Conservation (phyloP, 2,888 invertebrate genomes). For the Neoaliturus tenellus region DNA sequence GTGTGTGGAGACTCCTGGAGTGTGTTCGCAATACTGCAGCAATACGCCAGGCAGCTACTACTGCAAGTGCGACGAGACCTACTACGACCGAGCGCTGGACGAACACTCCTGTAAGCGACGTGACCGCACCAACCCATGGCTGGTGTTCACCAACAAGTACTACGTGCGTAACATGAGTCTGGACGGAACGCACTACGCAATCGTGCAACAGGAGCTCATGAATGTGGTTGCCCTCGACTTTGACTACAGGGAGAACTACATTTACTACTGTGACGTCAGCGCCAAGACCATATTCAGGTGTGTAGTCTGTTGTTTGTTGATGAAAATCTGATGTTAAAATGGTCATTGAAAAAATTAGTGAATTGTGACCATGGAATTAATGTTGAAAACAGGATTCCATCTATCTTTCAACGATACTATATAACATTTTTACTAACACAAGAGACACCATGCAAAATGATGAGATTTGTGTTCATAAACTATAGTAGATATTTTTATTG, state of each 20-base stretch:
- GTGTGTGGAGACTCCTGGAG: slow-evolving; percentile 90
- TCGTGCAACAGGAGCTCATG: slow-evolving; percentile 95
- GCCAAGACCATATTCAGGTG: slow-evolving; percentile 94
- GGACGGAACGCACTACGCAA: slow-evolving; percentile 89
- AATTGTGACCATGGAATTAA: too few relatives aligned
- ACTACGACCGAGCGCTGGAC: slow-evolving; percentile 84
- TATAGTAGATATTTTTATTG: too few relatives aligned
- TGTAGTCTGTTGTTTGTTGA: slow-evolving; percentile 65
- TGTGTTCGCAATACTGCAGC: slow-evolving; percentile 96
- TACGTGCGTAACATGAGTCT: slow-evolving; percentile 97
- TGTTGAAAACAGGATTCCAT: too few relatives aligned
- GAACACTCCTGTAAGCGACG: slow-evolving; percentile 94
- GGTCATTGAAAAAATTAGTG: too few relatives aligned
- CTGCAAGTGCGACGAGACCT: slow-evolving; percentile 96
- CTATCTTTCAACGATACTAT: too few relatives aligned
- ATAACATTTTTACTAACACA: too few relatives aligned
- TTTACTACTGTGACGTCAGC: slow-evolving; percentile 98
- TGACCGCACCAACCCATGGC: slow-evolving; percentile 88
- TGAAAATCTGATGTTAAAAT: slow-evolving; percentile 78
- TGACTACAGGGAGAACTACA: slow-evolving; percentile 87
- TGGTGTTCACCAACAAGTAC: slow-evolving; percentile 97
- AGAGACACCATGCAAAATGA: too few relatives aligned
- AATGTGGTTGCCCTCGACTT: slow-evolving; percentile 98
- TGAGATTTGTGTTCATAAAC: too few relatives aligned
- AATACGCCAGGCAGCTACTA: slow-evolving; percentile 97